phyloP scores from a whole-genome alignment of 1,140 invertebrate species.

The Odontomachus brunneus region DNA sequence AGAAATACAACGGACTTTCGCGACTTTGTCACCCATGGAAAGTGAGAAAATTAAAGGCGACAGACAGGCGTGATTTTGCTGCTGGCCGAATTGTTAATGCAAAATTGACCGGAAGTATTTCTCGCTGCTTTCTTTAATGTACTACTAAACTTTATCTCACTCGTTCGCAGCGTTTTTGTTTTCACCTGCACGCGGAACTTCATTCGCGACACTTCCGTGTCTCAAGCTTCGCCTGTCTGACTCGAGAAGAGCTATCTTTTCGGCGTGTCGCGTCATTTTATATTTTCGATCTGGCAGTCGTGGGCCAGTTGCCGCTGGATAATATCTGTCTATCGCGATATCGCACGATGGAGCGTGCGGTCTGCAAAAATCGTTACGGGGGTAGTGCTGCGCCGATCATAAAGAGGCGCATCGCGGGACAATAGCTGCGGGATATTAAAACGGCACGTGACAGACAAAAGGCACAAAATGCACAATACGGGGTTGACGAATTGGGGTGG shows the following conservation, averaged over 20 bases:
- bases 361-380: conserved; percentile 67
- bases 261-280: not conserved
- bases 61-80: too few species aligned
- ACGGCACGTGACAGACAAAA: conserved; percentile 81
- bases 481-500: conserved; percentile 73
- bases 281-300: not conserved
- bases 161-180: not conserved
- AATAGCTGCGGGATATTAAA: conserved; percentile 79
- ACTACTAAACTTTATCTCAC: too few species aligned
- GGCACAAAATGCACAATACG: conserved; percentile 80
- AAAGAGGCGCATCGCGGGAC: conserved; percentile 68
- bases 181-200: too few species aligned
- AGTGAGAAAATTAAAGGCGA: not conserved
- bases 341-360: not conserved
- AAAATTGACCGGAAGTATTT: not conserved
- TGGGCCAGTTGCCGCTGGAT: not conserved
- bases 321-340: conserved; percentile 22
- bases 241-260: not conserved
- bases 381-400: conserved; percentile 38
- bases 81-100: not conserved
- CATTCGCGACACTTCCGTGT: too few species aligned
- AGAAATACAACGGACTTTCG: not conserved
- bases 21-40: not conserved
- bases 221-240: not conserved
- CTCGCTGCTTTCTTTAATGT: not conserved